Evolutionary conservation across 2,888 invertebrate genomes (phyloP).

Genomic region (Chloroclystis v-ata): DNA sequence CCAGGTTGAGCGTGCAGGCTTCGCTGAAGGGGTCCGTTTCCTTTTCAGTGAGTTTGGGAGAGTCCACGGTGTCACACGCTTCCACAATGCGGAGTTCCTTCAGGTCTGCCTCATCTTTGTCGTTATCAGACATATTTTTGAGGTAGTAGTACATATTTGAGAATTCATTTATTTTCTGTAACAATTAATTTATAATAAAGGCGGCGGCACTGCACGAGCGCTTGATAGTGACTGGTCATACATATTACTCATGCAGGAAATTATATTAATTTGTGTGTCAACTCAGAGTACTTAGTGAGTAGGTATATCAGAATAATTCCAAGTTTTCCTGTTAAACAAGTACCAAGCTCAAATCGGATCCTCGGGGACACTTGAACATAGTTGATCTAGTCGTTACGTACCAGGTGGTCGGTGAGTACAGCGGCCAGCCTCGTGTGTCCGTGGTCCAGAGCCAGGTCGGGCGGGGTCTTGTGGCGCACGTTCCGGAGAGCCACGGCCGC

Average conservation of each 20-base stretch:
- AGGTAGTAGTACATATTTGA: slow-evolving; percentile 91
- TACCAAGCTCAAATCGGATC: no score
- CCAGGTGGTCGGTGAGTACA: no score
- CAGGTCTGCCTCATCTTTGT: slow-evolving; percentile 73
- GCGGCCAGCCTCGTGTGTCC: no score
- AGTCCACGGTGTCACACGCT: slow-evolving; percentile 63
- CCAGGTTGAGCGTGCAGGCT: slow-evolving; percentile 66
- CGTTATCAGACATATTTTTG: slow-evolving; percentile 84
- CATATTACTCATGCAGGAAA: not conserved
- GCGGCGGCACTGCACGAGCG: not conserved
- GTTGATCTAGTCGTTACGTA: no score
- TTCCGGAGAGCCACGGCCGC: no score
- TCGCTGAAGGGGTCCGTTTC: slow-evolving; percentile 69
- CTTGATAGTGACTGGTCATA: not conserved
- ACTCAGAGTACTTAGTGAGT: not conserved
- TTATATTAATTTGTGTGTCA: not conserved
- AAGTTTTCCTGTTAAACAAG: no score
- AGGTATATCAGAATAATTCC: not conserved
- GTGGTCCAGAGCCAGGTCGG: no score
- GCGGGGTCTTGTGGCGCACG: no score
- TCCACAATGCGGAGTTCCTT: slow-evolving; percentile 66
- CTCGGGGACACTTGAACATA: no score
- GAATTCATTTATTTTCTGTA: slow-evolving; percentile 91
- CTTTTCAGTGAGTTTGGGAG: slow-evolving; percentile 41
- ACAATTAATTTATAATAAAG: slow-evolving; percentile 28